Percentiles rank a stretch among this genome's conserved stretches.
Evolutionary conservation across 1,140 invertebrate species (phyloP).

Genomic region (Tetramorium simillimum): DNA sequence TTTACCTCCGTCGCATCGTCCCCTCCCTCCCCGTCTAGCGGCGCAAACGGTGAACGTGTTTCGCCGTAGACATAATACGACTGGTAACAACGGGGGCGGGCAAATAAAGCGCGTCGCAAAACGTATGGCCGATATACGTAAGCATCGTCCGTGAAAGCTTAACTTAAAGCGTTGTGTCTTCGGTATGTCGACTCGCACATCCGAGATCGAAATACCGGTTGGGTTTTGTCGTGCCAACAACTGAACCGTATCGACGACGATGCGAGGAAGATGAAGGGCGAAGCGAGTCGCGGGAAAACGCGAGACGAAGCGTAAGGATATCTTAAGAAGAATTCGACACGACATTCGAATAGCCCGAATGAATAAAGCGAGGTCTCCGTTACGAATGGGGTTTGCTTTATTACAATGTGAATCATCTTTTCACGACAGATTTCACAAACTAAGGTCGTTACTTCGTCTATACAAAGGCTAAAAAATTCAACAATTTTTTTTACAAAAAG

Average conservation of each 20-base stretch:
- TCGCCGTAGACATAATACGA: conserved; percentile 81
- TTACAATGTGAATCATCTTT: neutral
- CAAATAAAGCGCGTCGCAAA: conserved; percentile 73
- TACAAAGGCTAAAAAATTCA: neutral
- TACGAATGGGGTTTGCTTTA: neutral
- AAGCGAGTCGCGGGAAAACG: neutral
- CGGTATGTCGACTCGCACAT: conserved; percentile 71
- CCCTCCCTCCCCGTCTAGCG: neutral
- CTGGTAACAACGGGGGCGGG: conserved; percentile 73
- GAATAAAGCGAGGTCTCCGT: neutral
- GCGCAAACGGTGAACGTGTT: conserved; percentile 16
- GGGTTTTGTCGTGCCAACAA: conserved; percentile 80
- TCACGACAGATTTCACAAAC: neutral
- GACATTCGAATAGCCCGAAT: neutral
- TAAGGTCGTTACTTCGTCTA: neutral
- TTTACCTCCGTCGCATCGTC: conserved; percentile 27
- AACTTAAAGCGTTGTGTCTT: conserved; percentile 72
- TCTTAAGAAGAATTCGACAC: neutral
- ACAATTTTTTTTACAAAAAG: neutral
- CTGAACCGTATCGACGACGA: neutral
- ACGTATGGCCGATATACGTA: conserved; percentile 77
- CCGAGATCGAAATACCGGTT: conserved; percentile 78
- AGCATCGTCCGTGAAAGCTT: conserved; percentile 67
- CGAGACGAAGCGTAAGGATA: neutral
- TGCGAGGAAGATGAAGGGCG: neutral